Evolutionary conservation across 2,888 invertebrate species (phyloP).

Genomic region (Catocala sponsa): DNA sequence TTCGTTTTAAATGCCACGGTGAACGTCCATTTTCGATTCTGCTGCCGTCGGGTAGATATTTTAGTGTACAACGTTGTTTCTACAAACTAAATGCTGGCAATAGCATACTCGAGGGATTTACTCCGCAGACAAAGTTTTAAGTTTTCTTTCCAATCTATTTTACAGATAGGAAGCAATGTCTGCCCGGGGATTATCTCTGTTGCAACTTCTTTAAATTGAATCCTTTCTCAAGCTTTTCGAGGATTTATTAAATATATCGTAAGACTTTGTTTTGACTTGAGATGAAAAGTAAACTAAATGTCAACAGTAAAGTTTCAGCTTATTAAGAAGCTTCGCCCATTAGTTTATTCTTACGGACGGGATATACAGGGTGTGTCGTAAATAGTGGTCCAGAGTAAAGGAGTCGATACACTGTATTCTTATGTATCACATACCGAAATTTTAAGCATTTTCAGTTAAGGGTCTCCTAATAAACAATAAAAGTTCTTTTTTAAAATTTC

Average conservation of each 20-base stretch:
- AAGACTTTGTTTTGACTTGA: slow-evolving; percentile 20
- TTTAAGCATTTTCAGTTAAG: too few species aligned
- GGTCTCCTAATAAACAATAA: too few species aligned
- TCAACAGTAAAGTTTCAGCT: slow-evolving; percentile 18
- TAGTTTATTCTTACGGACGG: too few species aligned
- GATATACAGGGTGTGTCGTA: too few species aligned
- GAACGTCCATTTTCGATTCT: slow-evolving; percentile 33
- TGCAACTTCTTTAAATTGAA: slow-evolving; percentile 6
- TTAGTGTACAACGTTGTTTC: slow-evolving; percentile 25
- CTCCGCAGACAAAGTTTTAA: slow-evolving; percentile 18
- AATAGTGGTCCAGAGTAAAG: too few species aligned
- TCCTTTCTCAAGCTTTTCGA: slow-evolving; percentile 5
- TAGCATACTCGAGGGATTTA: slow-evolving; percentile 34
- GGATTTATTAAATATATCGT: slow-evolving; percentile 17
- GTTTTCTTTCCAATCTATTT: slow-evolving; percentile 27
- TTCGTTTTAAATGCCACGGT: slow-evolving; percentile 43
- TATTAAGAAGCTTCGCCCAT: too few species aligned
- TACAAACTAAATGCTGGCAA: slow-evolving; percentile 24
- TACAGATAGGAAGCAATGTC: slow-evolving; percentile 17
- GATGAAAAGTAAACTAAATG: slow-evolving; percentile 27
- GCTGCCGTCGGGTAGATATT: slow-evolving; percentile 25
- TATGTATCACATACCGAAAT: too few species aligned
- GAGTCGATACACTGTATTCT: too few species aligned
- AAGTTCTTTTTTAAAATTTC: too few species aligned
- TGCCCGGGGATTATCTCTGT: slow-evolving; percentile 4